phyloP scores from a whole-genome alignment of 2,113 vertebrate species.

The Etheostoma spectabile region DNA sequence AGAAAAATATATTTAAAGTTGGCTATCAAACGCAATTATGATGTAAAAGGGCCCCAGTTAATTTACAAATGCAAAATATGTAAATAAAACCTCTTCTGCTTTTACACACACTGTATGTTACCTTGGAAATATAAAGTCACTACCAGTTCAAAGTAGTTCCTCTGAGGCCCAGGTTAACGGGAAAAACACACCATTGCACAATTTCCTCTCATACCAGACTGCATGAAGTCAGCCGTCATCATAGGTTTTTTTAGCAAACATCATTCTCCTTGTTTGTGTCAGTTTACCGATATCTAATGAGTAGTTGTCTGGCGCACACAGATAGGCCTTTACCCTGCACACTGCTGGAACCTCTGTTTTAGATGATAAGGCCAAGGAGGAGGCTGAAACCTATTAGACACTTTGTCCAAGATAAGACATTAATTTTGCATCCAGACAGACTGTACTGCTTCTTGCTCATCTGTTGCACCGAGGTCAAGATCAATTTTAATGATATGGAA shows the following conservation, averaged over 20 bases:
- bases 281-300: conserved; percentile 62
- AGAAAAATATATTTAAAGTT: too few species aligned
- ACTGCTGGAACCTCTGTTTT: conserved; percentile 52
- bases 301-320: conserved; percentile 64
- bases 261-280: conserved; percentile 15
- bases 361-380: conserved; percentile 58
- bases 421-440: conserved; percentile 30
- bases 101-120: background rate
- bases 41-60: background rate
- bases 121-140: background rate
- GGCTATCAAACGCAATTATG: background rate
- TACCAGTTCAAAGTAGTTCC: background rate
- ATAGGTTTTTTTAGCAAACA: conserved; percentile 33
- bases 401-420: conserved; percentile 56
- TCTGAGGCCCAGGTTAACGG: conserved; percentile 2
- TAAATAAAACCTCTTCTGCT: background rate
- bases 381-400: conserved; percentile 27
- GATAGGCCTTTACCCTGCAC: conserved; percentile 63
- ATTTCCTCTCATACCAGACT: conserved; percentile 35
- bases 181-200: background rate
- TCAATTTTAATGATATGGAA: conserved; percentile 32
- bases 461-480: conserved; percentile 16
- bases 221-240: conserved; percentile 23
- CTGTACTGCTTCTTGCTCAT: conserved; percentile 7
- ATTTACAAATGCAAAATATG: background rate